Evolutionary conservation across 2,888 invertebrate species (phyloP), one percentile per base, ranked within the genome.

Genomic region (Brenthis daphne): DNA sequence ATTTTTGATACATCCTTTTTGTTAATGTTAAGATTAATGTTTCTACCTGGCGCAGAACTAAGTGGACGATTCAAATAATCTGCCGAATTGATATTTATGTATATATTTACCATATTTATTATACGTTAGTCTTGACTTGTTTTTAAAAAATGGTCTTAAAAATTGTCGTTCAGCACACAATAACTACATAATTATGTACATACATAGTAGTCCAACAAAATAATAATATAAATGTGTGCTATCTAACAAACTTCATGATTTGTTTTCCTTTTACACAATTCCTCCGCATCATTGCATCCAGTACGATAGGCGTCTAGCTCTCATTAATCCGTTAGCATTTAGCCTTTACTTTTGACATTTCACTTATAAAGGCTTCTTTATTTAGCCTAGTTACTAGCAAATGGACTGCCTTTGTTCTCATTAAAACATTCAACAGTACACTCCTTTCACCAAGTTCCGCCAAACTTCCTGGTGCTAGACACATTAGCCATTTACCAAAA

Each of bases 261-360:
- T 24, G 57, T 24, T 48, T 14, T 24, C 20, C 14, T 58, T 58
- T 58, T 58, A 58, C 57, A 24, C 47, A 58, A 58, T 58, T 6
- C 47, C 47, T 11, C 37, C 2, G 2, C 37, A 43, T 43, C 11
- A 57, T 16, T 57, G 43, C 57, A 58, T 47, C 57, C 5, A 57
- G 64, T 63, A 55, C 57, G 68, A 68, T 83, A 82, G 20, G 47
- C 29, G 24, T 53, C 83, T 82, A 83, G 76, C 68, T 65, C 68
- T 68, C 73, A 64, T 67, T 57, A 24, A 58, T 43, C 58, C 50
- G 70, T 73, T 87, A 85, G 87, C 47, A 24, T 47, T 47, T 89
- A 87, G 89, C 89, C 89, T 89, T 89, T 89, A 85, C 86, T 82
- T 88, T 83, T 89, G 88, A 88, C 89, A 89, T 91, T 89, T 89